Base-by-base conservation (phyloP, 2,888 invertebrate species). In the Steromphala cineraria region DNA sequence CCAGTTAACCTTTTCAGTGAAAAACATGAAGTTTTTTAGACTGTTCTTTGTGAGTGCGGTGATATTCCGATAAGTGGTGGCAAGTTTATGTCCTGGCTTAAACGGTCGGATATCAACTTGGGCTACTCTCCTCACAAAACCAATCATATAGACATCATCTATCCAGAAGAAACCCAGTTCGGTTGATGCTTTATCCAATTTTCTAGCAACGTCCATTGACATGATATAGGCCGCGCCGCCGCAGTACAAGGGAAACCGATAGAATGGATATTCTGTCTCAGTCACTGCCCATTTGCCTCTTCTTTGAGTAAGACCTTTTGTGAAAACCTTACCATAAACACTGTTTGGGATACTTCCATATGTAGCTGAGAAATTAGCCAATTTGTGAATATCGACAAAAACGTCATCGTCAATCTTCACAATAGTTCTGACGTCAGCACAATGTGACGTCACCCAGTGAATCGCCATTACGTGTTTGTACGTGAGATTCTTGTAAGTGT, bases 371-470 rank as follows among this genome's bases (percentile, higher is more conserved):
- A 87, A 88, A 10, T 84, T 78, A 46, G 96, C 93, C 84, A 95
- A 94, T 86, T 95, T 95, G 31, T 96, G 92, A 91, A 89, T 82
- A 75, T 93, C 91, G 13, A 93, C 88, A 80, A 92, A 88, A 0
- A 91, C 90, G 75, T 93, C 93, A 82, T 93, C 93, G 81, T 93
- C 93, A 0, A 88, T 85, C 82, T 92, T 92, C 15, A 93, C 84
- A 21, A 93, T 86, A 76, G 88, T 92, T 74, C 88, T 87, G 2
- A 90, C 91, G 52, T 89, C 83, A n/a, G 84, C 87, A 82, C 93
- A 93, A 80, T 87, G 87, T 53, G 85, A 87, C 4, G 87, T 83
- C 0, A 91, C 86, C 93, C 93, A 93, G 80, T 87, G 83, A 15
- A 87, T 52, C 0, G 84, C 84, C 81, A 91, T 91, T n/a, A 93